phyloP scores from a whole-genome alignment of 1,140 invertebrate genomes.

The Trachymyrmex cornetzi region DNA sequence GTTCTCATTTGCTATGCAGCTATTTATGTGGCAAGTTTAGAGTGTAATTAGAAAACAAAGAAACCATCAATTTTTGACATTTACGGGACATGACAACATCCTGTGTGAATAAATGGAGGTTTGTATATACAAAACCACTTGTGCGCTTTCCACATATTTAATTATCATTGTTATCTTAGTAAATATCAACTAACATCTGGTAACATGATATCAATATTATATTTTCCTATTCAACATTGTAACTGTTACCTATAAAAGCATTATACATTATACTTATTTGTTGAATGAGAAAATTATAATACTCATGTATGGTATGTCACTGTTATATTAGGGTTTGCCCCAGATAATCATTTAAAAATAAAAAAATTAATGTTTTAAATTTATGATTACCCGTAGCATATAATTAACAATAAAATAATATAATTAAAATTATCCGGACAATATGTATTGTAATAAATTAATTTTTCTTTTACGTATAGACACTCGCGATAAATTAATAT shows the following conservation, averaged over 20 bases:
- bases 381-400: neutral
- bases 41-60: neutral
- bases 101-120: neutral
- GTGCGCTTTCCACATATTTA: slow-evolving; percentile 2
- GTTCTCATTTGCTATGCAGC: neutral
- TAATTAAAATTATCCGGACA: neutral
- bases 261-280: too few species aligned
- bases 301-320: too few species aligned
- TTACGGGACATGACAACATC: neutral
- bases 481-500: neutral
- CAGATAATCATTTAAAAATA: neutral
- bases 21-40: neutral
- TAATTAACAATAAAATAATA: too few species aligned
- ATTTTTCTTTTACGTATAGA: neutral
- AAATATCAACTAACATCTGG: too few species aligned
- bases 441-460: neutral
- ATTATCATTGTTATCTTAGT: neutral
- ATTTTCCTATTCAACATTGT: too few species aligned
- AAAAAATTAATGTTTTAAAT: neutral
- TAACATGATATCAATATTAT: too few species aligned
- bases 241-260: too few species aligned
- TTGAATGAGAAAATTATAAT: too few species aligned
- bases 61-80: neutral
- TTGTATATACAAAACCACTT: neutral
- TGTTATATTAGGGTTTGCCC: too few species aligned